Evolutionary conservation across 2,113 vertebrate genomes (phyloP).

Genomic region (Lichenostomus cassidix): DNA sequence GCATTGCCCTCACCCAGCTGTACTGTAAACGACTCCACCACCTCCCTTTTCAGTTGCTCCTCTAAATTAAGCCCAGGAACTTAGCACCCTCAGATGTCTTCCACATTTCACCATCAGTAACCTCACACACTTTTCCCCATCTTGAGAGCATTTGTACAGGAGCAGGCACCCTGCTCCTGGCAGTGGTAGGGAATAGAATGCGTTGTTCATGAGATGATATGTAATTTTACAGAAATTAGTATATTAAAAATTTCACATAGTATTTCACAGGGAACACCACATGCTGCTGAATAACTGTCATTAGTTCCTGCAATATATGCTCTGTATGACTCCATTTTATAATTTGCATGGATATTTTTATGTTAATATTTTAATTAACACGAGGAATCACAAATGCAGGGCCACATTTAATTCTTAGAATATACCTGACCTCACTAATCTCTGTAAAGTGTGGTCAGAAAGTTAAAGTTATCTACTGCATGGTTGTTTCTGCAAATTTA

Average conservation of each 20-base stretch:
- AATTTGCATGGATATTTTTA: neutral
- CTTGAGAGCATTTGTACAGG: neutral
- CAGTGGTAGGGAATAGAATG: neutral
- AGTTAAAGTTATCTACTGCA: neutral
- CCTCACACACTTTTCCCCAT: neutral
- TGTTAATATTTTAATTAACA: neutral
- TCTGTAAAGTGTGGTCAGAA: neutral
- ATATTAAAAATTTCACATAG: neutral
- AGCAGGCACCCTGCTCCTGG: neutral
- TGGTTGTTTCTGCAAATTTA: neutral
- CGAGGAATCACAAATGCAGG: neutral
- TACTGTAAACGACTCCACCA: accelerated
- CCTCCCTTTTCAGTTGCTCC: neutral
- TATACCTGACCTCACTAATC: neutral
- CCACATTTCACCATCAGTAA: neutral
- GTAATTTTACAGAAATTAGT: neutral
- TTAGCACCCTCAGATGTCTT: neutral
- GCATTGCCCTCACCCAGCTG: neutral
- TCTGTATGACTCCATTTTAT: neutral
- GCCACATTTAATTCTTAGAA: neutral
- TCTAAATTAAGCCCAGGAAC: neutral
- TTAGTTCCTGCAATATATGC: neutral
- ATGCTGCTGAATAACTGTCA: neutral
- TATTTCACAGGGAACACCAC: neutral
- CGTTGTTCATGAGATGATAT: neutral